Conservation (phyloP, 2,113 vertebrate species). For the Cricetomys ansorgei region DNA sequence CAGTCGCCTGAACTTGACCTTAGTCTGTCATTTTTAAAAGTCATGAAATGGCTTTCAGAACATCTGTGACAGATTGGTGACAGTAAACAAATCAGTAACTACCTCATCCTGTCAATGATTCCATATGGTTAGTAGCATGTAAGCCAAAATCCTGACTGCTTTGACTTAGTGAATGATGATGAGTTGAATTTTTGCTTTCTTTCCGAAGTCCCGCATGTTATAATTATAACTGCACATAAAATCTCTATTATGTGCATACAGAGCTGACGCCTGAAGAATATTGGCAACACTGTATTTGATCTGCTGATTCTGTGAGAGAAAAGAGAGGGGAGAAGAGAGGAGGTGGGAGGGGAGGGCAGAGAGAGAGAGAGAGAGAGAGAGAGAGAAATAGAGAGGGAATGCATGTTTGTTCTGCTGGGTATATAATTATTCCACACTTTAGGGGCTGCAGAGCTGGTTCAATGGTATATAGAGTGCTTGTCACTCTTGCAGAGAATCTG, state of each 20-base stretch:
- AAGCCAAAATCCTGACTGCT: not conserved
- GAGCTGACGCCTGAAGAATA: not conserved
- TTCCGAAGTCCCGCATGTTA: not conserved
- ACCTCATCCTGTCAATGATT: not conserved
- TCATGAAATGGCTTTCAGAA: not conserved
- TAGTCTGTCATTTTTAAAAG: conserved; percentile 15
- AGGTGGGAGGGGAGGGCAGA: not conserved
- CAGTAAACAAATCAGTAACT: conserved; percentile 10
- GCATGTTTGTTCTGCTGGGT: not conserved
- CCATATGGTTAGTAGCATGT: not conserved
- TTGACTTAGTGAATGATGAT: conserved; percentile 13
- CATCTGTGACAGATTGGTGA: not conserved
- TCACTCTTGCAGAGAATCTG: not conserved
- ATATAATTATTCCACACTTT: not conserved
- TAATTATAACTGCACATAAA: not conserved
- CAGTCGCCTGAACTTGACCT: not conserved
- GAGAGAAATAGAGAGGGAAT: too few species aligned
- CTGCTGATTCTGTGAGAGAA: not conserved
- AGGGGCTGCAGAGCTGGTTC: not conserved
- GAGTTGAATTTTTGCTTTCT: conserved; percentile 14
- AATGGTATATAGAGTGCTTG: not conserved
- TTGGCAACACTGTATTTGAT: not conserved
- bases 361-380: not conserved
- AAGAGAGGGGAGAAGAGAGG: not conserved
- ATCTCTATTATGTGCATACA: not conserved